Base-by-base conservation (phyloP, 23 tunicate species). In the Ascidia mentula region DNA sequence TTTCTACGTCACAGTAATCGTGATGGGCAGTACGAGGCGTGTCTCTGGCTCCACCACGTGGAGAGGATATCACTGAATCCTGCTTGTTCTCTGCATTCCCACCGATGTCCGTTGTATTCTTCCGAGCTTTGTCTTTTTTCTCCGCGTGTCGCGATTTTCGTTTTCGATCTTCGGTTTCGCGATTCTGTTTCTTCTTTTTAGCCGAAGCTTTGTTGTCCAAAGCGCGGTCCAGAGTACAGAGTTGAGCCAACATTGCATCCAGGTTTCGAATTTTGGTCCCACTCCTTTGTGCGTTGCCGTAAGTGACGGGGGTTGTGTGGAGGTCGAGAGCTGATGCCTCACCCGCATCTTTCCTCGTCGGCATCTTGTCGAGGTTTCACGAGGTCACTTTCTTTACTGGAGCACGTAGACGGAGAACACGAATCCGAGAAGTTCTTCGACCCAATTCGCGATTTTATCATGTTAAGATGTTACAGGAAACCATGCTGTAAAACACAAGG, bases 211-310 rank as follows among this genome's bases (percentile, higher is more conserved):
- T 45, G 45, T 60, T 75, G 46, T 79, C 84, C 40, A 86, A 45
- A 35, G 84, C 84, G 20, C 42, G 53, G 60, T 79, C 84, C 40
- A 86, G 40, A 0, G 75, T 34, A 35, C 82, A 82, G 38, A 86
- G 40, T 53, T 86, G 90, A 6, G 90, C 75, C 77, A 86, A 60
- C 78, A 85, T 77, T 69, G 34, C 39, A 75, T 85, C 89, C 35
- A 77, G 59, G 33, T 71, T 71, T 37, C 53, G 86, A 15, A 39
- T 32, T 33, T 80, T 80, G 4, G 38, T 36, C 30, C 38, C 75
- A 36, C 38, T 71, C 34, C 13, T 8, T 71, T 34, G 75, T 6
- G 38, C 38, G 8, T 71, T 22, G 38, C 4, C 75, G 13, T 53
- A 53, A 53, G 22, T 28, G 28, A 53, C 65, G 28, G 65, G 65